Base-by-base conservation (phyloP, 2,113 vertebrate genomes). In the Fukomys damarensis region DNA sequence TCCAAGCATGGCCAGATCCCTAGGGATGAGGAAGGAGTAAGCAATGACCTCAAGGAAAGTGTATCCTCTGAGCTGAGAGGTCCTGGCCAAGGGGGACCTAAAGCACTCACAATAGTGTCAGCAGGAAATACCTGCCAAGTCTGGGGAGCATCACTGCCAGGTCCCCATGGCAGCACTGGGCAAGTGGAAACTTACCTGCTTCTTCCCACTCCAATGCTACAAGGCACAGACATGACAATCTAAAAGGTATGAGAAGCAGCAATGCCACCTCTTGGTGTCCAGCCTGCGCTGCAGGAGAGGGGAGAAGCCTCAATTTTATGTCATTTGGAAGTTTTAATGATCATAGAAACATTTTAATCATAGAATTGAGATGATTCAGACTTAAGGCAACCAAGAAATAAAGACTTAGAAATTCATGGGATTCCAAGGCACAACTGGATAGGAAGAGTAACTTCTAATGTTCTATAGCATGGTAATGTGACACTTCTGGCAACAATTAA, bases 61-160 rank as follows among this genome's bases (percentile, higher is more conserved):
- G 16, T 70, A 20, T 91, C 22, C 41, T 41, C 70, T 49, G 8
- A 46, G 24, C 35, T 4, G 30, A 79, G 66, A 82, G 30, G 30
- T n/a, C 74, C 46, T 54, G 72, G 74, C 38, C 80, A 65, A 13
- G 54, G 61, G 61, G 28, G 32, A 61, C 70, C 76, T 32, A 92
- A 93, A 92, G 63, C 30, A 74, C 56, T 54, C 54, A 87, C 41
- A 30, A 32, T 70, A 38, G 43, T 89, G 61, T 85, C 86, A 74
- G 49, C 59, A 89, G 72, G 54, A 83, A 94, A 63, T 4, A 66
- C 26, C 83, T 86, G 72, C 82, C 93, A 95, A 94, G 66, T 59
- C n/a, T 49, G 26, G 72, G 65, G 59, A 82, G 54, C 61, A 79
- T 22, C 77, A 11, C 43, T 1, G 49, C 79, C 76, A 82, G 91